Evolutionary conservation across 2,113 vertebrate genomes (phyloP).

Genomic region (Prunella himalayana): DNA sequence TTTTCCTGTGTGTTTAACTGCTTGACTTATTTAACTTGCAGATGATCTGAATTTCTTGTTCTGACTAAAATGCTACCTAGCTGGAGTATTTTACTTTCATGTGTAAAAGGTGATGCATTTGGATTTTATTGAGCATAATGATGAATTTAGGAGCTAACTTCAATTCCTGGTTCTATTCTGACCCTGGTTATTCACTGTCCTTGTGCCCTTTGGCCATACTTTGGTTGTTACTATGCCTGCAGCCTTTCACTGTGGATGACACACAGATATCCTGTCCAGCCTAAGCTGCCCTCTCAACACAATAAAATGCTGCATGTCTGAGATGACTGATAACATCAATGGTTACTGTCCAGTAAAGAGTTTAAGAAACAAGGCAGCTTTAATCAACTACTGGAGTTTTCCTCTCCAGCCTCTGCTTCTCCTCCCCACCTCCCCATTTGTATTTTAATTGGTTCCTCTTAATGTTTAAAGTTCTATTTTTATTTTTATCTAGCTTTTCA

Average conservation of each 20-base stretch:
- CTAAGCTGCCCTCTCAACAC: conserved; percentile 13
- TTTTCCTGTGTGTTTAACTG: background rate
- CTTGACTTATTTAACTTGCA: conserved; percentile 30
- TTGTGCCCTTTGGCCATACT: conserved; percentile 24
- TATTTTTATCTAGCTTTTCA: background rate
- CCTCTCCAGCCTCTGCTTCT: background rate
- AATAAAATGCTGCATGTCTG: conserved; percentile 38
- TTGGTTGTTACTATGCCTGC: background rate
- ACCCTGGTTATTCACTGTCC: background rate
- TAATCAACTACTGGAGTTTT: background rate
- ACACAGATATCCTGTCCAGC: conserved; percentile 22
- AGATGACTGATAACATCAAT: conserved; percentile 12
- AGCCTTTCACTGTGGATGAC: conserved; percentile 25
- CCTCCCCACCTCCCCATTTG: background rate
- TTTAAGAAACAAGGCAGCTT: background rate
- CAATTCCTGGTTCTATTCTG: background rate
- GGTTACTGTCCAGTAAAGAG: background rate
- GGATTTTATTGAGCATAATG: background rate
- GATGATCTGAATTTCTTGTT: conserved; percentile 9
- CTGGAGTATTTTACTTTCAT: background rate
- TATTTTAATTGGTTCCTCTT: background rate
- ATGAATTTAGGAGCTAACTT: background rate
- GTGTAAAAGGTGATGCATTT: background rate
- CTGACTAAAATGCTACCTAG: background rate
- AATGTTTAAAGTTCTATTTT: background rate